phyloP scores from a whole-genome alignment of 2,113 vertebrate genomes.

The Turnix velox region DNA sequence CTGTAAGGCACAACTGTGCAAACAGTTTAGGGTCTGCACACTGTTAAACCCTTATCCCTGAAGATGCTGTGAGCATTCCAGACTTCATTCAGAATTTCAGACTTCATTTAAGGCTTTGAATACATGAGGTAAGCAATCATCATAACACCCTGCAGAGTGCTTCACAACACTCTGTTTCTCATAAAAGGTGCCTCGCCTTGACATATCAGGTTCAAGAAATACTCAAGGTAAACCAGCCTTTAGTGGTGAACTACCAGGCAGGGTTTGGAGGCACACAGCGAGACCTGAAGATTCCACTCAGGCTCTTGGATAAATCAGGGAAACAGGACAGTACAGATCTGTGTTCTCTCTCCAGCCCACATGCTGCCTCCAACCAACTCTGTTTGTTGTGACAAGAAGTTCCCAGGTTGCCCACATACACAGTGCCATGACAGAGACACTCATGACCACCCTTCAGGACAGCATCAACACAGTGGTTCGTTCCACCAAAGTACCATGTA shows the following conservation, averaged over 20 bases:
- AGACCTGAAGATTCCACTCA: neutral
- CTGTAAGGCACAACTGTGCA: constrained; percentile 31
- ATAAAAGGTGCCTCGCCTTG: neutral
- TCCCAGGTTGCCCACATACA: neutral
- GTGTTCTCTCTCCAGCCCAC: neutral
- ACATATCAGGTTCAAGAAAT: no score
- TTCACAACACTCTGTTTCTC: neutral
- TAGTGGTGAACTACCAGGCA: neutral
- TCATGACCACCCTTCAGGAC: rapidly evolving
- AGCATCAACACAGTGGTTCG: neutral
- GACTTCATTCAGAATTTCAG: constrained; percentile 55
- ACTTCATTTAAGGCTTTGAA: constrained; percentile 44
- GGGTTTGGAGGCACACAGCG: neutral
- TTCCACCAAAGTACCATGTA: neutral
- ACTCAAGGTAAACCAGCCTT: neutral
- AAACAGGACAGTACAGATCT: neutral
- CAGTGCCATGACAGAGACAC: neutral
- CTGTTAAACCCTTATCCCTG: constrained; percentile 28
- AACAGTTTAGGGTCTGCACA: constrained; percentile 40
- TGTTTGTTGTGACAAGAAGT: rapidly evolving
- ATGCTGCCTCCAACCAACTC: rapidly evolving
- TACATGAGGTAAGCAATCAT: constrained; percentile 18
- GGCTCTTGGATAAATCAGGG: neutral
- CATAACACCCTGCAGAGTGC: neutral
- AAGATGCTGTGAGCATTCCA: constrained; percentile 26